A percentile compares a stretch with the other conserved stretches of the same genome.
These are phyloP conservation scores for Chrysina gloriosa DNA, from an alignment of 2,888 invertebrate species.

Conservation along the genomic window DNA sequence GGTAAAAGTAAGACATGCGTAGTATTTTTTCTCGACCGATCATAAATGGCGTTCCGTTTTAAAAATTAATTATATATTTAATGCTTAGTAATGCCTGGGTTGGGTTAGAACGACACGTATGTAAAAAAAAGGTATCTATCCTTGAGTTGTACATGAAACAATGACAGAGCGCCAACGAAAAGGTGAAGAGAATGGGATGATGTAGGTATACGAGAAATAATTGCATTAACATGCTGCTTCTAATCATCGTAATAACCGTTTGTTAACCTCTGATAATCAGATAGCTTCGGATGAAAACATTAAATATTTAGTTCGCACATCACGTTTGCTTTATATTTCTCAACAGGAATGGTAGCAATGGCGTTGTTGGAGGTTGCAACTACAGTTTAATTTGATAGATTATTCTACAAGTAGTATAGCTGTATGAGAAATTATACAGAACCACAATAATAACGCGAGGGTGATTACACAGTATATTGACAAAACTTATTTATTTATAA, in stretches of 20 bases:
- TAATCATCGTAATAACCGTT: background rate
- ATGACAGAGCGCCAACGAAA: slow-evolving; percentile 30
- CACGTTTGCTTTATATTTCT: too few species aligned
- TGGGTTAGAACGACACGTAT: slow-evolving; percentile 37
- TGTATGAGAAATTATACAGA: too few species aligned
- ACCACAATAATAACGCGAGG: too few species aligned
- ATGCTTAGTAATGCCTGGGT: slow-evolving; percentile 43
- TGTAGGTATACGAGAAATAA: slow-evolving; percentile 23
- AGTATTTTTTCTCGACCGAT: slow-evolving; percentile 28
- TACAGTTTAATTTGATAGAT: too few species aligned
- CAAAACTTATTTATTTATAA: too few species aligned
- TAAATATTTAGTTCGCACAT: too few species aligned
- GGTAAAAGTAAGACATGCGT: slow-evolving; percentile 25
- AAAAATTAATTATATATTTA: slow-evolving; percentile 42
- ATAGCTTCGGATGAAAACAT: background rate
- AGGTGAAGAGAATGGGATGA: slow-evolving; percentile 36
- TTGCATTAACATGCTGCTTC: background rate
- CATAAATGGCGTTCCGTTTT: slow-evolving; percentile 37
- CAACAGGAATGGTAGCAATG: too few species aligned
- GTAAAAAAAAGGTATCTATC: slow-evolving; percentile 26
- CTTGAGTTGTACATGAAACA: slow-evolving; percentile 39
- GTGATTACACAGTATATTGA: too few species aligned
- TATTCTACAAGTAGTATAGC: too few species aligned
- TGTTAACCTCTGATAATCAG: slow-evolving; percentile 12
- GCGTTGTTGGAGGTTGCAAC: too few species aligned